These are phyloP conservation scores for Lichenostomus cassidix DNA, from an alignment of 2,113 vertebrate species.

Conservation along the genomic window DNA sequence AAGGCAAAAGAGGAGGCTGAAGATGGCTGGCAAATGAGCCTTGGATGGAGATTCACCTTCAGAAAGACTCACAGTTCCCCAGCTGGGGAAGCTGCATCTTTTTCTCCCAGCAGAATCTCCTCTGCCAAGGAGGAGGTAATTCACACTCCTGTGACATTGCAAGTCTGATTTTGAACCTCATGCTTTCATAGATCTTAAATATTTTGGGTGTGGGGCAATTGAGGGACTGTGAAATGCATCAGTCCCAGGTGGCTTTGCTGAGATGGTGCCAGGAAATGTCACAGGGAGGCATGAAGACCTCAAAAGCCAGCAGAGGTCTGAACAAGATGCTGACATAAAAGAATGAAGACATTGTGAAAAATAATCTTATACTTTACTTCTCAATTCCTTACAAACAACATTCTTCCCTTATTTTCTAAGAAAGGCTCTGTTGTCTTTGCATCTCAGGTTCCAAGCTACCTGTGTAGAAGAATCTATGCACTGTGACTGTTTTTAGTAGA, in stretches of 20 bases:
- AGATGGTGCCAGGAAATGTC: neutral
- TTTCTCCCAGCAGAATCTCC: neutral
- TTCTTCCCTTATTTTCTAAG: neutral
- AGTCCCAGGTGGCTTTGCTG: neutral
- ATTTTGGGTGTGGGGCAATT: neutral
- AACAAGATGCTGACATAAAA: neutral
- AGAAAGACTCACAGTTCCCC: neutral
- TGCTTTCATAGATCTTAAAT: neutral
- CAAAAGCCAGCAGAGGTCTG: neutral
- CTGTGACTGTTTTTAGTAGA: neutral
- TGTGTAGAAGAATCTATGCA: neutral
- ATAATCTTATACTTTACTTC: neutral
- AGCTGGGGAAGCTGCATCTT: neutral
- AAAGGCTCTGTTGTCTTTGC: neutral
- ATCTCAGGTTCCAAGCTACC: neutral
- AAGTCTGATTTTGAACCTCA: neutral
- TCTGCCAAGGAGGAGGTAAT: neutral
- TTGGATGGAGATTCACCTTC: neutral
- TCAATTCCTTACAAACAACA: neutral
- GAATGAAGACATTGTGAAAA: neutral
- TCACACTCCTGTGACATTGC: fast-evolving
- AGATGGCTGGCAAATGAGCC: neutral
- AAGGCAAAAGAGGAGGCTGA: neutral
- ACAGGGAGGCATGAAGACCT: neutral
- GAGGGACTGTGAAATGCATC: neutral